Conservation (phyloP, 2,113 vertebrate species). For the Zosterops hypoxanthus region DNA sequence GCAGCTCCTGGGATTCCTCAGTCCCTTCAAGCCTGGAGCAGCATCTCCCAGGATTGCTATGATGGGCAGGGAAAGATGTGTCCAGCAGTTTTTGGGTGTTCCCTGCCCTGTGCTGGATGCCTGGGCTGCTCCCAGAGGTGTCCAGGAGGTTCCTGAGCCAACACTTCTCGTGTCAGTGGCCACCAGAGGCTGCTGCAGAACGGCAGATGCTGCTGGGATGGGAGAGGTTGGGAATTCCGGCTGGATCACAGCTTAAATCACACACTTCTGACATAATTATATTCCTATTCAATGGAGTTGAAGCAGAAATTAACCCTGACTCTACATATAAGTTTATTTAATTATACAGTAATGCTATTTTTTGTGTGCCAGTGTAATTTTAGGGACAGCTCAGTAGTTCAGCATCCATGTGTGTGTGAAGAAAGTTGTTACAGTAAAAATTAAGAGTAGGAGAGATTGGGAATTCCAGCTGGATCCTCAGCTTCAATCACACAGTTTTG, state of each 20-base stretch:
- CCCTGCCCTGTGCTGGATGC: not conserved
- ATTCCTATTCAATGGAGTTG: not conserved
- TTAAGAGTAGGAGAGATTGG: not conserved
- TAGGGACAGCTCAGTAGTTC: not conserved
- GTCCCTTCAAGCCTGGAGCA: not conserved
- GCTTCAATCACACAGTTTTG: not conserved
- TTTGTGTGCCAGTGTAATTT: not conserved
- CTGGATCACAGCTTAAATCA: not conserved
- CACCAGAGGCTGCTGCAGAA: slow-evolving; percentile 62
- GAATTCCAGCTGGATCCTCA: not conserved
- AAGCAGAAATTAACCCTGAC: not conserved
- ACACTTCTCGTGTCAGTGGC: not conserved
- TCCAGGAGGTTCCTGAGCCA: not conserved
- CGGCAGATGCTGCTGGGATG: not conserved
- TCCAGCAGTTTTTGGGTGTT: not conserved
- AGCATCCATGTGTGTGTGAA: not conserved
- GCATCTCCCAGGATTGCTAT: not conserved
- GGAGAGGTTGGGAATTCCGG: not conserved
- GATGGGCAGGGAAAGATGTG: not conserved
- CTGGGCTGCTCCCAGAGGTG: not conserved
- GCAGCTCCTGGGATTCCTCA: not conserved
- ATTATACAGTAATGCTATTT: not conserved
- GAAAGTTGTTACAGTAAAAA: not conserved
- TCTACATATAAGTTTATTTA: not conserved
- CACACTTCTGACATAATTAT: not conserved